Evolutionary conservation across 1,140 invertebrate genomes (phyloP).

Genomic region (Drosophila hydei): DNA sequence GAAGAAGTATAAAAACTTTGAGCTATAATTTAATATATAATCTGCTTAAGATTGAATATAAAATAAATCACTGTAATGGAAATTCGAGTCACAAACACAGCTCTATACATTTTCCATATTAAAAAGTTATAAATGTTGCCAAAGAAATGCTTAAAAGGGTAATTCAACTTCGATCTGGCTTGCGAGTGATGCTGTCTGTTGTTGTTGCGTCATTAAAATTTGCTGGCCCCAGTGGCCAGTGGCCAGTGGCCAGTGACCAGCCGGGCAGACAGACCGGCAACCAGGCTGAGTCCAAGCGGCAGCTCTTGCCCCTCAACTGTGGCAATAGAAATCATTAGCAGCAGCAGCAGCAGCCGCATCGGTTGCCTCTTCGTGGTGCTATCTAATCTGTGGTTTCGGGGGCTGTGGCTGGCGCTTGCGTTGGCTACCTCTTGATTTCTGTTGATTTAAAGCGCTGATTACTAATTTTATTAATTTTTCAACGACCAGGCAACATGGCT

Average conservation of each 20-base stretch:
- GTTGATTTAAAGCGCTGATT: constrained; percentile 81
- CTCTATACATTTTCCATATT: too few relatives aligned
- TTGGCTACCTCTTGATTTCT: constrained; percentile 69
- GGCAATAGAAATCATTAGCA: constrained; percentile 80
- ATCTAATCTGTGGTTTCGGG: constrained; percentile 71
- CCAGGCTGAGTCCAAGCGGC: constrained; percentile 14
- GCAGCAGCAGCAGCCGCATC: constrained; percentile 39
- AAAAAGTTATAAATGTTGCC: too few relatives aligned
- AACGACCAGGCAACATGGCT: constrained; percentile 55
- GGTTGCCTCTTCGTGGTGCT: constrained; percentile 27
- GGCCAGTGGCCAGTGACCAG: constrained; percentile 34
- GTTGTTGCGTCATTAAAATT: constrained; percentile 69
- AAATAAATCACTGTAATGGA: too few relatives aligned
- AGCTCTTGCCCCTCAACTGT: constrained; percentile 17
- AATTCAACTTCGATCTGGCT: constrained; percentile 1
- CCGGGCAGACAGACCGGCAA: constrained; percentile 55
- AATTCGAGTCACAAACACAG: too few relatives aligned
- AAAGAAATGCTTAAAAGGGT: too few relatives aligned
- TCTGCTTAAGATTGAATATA: too few relatives aligned
- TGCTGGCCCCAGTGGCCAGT: constrained; percentile 25
- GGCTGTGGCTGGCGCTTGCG: constrained; percentile 47
- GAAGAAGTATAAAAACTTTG: too few relatives aligned
- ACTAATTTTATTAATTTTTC: constrained; percentile 83
- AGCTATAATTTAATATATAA: too few relatives aligned
- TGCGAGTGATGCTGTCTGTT: constrained; percentile 8